phyloP scores from a whole-genome alignment of 2,797 vertebrate species.

The Meriones psammophilus region DNA sequence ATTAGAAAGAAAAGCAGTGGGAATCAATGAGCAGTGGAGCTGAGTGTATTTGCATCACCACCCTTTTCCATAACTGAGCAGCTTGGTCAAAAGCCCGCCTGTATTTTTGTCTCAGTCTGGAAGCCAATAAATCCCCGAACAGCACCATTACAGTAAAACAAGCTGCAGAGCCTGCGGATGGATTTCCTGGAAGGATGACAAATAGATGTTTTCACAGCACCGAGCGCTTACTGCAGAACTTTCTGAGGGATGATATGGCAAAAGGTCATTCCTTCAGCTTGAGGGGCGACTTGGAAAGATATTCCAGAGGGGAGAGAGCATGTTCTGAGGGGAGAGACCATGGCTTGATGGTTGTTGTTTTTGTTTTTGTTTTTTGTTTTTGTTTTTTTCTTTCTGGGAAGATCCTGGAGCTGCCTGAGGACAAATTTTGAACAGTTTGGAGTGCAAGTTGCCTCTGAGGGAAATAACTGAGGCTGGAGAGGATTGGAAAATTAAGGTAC shows the following conservation, averaged over 20 bases:
- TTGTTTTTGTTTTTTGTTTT: no score
- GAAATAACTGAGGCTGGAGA: not conserved
- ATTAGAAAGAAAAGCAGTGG: constrained; percentile 61
- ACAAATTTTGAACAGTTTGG: constrained; percentile 36
- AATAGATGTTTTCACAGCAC: constrained; percentile 83
- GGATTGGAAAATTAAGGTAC: not conserved
- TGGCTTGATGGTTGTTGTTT: not conserved
- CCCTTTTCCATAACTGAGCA: constrained; percentile 70
- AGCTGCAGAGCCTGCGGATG: constrained; percentile 82
- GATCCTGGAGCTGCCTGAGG: not conserved
- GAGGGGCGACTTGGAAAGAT: constrained; percentile 80
- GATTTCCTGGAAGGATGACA: constrained; percentile 87
- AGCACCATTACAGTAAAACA: constrained; percentile 86
- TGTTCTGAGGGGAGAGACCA: constrained; percentile 27
- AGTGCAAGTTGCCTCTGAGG: constrained; percentile 2
- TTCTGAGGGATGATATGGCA: constrained; percentile 78
- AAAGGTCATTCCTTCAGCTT: constrained; percentile 82
- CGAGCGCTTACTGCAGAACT: constrained; percentile 85
- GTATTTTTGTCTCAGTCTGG: constrained; percentile 70
- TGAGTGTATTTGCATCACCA: constrained; percentile 48
- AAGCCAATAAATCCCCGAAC: constrained; percentile 86
- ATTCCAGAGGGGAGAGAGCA: constrained; percentile 43
- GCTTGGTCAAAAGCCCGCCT: constrained; percentile 79
- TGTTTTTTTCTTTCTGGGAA: constrained; percentile 2
- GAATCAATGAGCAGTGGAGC: constrained; percentile 60